Evolutionary conservation across 2,113 vertebrate species (phyloP).

Genomic region (Paedocypris sp.): DNA sequence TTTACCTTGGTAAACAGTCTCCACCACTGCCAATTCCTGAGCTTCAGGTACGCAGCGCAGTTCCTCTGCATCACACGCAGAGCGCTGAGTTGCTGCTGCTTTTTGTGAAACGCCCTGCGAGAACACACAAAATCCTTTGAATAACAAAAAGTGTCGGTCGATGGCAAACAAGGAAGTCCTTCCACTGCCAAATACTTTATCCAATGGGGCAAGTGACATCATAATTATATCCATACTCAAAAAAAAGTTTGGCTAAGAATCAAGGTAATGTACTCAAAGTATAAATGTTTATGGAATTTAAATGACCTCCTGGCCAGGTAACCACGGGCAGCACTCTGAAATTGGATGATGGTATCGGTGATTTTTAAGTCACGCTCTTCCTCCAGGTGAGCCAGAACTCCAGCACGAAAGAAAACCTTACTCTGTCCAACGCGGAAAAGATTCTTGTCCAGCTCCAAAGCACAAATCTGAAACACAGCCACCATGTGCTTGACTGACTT

Average conservation of each 20-base stretch:
- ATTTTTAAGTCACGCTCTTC: conserved; percentile 86
- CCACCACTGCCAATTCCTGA: conserved; percentile 92
- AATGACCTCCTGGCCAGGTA: conserved; percentile 82
- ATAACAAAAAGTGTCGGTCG: too few species aligned
- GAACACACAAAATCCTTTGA: too few species aligned
- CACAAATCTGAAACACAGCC: conserved; percentile 80
- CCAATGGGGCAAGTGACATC: too few species aligned
- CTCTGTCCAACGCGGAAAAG: conserved; percentile 83
- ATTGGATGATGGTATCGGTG: conserved; percentile 83
- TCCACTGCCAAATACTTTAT: too few species aligned
- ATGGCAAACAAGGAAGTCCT: too few species aligned
- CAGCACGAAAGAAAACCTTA: conserved; percentile 86
- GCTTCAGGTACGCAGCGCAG: conserved; percentile 83
- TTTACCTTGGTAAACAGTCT: conserved; percentile 79
- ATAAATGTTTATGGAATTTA: too few species aligned
- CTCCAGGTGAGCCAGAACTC: conserved; percentile 79
- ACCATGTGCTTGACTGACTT: too few species aligned
- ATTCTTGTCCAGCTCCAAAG: conserved; percentile 77
- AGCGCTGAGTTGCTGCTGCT: conserved; percentile 83
- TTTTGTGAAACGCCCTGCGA: conserved; percentile 70
- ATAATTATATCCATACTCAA: too few species aligned
- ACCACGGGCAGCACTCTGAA: conserved; percentile 77
- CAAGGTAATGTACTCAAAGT: too few species aligned
- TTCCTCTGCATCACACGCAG: conserved; percentile 82
- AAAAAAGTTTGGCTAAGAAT: too few species aligned